Percentiles rank a stretch among this genome's conserved stretches.
phyloP scores from a whole-genome alignment of 2,888 invertebrate species.

The Epistrophella euchroma region DNA sequence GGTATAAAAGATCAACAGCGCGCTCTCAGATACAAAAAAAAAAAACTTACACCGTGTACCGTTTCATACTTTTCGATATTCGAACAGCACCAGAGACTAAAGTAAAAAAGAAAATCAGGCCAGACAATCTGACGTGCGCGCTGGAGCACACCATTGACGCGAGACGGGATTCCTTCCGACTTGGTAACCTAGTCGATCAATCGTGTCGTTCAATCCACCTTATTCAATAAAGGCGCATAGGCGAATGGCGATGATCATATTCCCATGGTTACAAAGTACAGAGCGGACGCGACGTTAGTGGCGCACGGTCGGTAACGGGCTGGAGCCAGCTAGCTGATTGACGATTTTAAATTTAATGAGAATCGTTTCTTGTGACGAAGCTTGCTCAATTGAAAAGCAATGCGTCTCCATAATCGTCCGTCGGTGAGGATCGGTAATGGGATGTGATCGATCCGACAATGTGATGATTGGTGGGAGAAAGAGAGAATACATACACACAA shows the following conservation, averaged over 20 bases:
- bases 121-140: conserved; percentile 71
- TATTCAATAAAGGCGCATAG: conserved; percentile 64
- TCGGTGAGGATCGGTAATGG: conserved; percentile 36
- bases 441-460: conserved; percentile 50
- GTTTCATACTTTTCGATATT: conserved; percentile 44
- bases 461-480: conserved; percentile 44
- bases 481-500: conserved; percentile 27
- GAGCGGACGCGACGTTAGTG: conserved; percentile 27
- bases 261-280: conserved; percentile 50
- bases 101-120: conserved; percentile 62
- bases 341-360: conserved; percentile 75
- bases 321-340: conserved; percentile 61
- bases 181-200: conserved; percentile 70
- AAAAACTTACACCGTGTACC: conserved; percentile 67
- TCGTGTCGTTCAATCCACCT: conserved; percentile 68
- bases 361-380: conserved; percentile 60
- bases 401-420: conserved; percentile 31
- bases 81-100: conserved; percentile 14
- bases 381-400: conserved; percentile 39
- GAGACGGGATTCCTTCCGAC: conserved; percentile 73
- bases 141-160: conserved; percentile 66
- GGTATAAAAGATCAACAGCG: conserved; percentile 1
- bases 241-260: conserved; percentile 65
- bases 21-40: conserved; percentile 10
- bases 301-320: not conserved